Base-by-base conservation (phyloP, 1,140 invertebrate genomes). In the Limonius californicus region DNA sequence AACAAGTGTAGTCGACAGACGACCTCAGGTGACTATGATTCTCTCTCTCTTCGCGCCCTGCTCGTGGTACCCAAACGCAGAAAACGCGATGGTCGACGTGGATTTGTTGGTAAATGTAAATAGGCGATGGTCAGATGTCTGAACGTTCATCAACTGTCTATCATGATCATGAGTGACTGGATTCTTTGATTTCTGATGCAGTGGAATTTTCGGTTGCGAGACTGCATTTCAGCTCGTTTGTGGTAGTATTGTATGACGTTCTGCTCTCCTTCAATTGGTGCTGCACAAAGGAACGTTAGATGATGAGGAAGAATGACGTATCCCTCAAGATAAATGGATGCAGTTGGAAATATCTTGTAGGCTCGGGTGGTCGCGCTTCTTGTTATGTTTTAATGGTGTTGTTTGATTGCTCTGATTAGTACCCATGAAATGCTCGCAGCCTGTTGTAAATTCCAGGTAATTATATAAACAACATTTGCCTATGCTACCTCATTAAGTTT, bases 111-210 rank as follows among this genome's bases (percentile, higher is more conserved):
- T 27, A 14, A 54, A 45, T 45, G 42, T 45, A 45, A 45, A 45
- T 45, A 23, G 16, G 4, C 20, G 63, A 65, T 59, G 57, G 47
- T 66, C 43, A 65, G 67, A 70, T 67, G 69, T 69, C 69, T 69
- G 61, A 62, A 67, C 67, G 69, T 69, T 69, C 68, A 63, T 71
- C 69, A 68, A 71, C 67, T 70, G 69, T 70, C 69, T 69, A 69
- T 70, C 69, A 67, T 65, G 67, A 67, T 70, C 65, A 64, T 65
- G 65, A 65, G 61, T 65, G 63, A 69, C 69, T 66, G 69, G 69
- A 70, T 70, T 70, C 67, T 63, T 64, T 54, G 67, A 67, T 69
- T 62, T 58, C 65, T 58, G 62, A 70, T 60, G 67, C 59, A 23
- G 56, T 39, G 67, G 67, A 64, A 70, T 69, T 70, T 70, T 27